phyloP scores from a whole-genome alignment of 2,797 vertebrate genomes.

The Ataeniobius toweri region DNA sequence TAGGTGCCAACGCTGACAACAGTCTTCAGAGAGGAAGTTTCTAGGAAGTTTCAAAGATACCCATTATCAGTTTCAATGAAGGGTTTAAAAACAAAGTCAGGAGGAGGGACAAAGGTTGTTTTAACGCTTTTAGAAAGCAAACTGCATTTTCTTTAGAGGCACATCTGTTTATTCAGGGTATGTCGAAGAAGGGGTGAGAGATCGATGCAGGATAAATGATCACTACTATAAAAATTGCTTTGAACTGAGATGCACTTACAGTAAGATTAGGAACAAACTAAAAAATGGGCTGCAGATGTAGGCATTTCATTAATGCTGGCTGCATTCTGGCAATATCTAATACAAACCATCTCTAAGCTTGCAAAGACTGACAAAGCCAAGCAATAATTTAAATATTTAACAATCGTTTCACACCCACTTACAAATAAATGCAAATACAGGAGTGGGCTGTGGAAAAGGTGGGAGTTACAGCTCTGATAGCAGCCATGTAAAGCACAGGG shows the following conservation, averaged over 20 bases:
- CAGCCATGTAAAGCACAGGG: background rate
- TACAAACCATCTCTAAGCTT: background rate
- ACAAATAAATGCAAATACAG: constrained; percentile 3
- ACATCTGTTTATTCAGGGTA: background rate
- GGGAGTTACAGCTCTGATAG: background rate
- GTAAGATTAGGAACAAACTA: background rate
- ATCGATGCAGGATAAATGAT: background rate
- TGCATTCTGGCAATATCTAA: background rate
- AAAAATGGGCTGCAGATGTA: background rate
- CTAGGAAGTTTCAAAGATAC: background rate
- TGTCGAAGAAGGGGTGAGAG: background rate
- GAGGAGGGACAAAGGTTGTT: background rate
- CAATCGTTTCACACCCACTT: constrained; percentile 1
- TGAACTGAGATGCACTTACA: background rate
- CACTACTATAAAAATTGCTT: background rate
- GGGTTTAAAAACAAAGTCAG: background rate
- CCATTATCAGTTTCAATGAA: background rate
- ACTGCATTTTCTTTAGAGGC: background rate
- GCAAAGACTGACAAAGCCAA: background rate
- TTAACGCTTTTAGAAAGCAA: background rate
- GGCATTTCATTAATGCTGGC: background rate
- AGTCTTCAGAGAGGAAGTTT: background rate
- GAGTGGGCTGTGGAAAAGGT: background rate
- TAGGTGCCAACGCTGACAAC: background rate
- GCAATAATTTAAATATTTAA: constrained; percentile 4